phyloP scores from a whole-genome alignment of 2,113 vertebrate species.

The Psephotus haematonotus region DNA sequence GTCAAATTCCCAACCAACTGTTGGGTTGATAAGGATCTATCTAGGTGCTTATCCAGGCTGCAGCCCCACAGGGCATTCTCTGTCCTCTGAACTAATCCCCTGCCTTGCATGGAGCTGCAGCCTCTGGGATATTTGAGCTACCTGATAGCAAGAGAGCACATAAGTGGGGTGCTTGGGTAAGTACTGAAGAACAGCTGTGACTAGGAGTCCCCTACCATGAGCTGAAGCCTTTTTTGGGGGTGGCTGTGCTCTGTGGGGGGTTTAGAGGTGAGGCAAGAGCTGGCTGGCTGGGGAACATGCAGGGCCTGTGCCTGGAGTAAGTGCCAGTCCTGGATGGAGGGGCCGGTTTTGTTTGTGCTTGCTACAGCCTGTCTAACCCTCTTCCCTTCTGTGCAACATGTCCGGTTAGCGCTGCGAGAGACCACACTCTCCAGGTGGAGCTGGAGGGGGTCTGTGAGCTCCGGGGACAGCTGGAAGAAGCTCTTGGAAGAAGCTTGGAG shows the following conservation, averaged over 20 bases:
- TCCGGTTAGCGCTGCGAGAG: constrained; percentile 78
- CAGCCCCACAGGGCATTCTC: not conserved
- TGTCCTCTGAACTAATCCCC: not conserved
- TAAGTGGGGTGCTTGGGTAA: constrained; percentile 31
- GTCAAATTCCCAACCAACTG: not conserved
- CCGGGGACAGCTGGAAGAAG: constrained; percentile 88
- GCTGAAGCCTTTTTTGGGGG: not conserved
- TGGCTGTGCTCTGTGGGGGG: not conserved
- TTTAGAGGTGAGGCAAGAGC: not conserved
- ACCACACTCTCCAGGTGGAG: constrained; percentile 83
- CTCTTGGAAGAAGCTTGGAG: constrained; percentile 83
- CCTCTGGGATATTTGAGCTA: constrained; percentile 48
- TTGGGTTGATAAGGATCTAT: not conserved
- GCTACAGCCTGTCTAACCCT: constrained; percentile 47
- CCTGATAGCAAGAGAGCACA: constrained; percentile 3
- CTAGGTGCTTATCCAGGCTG: not conserved
- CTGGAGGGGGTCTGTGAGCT: constrained; percentile 87
- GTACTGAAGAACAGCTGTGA: constrained; percentile 9
- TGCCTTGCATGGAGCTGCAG: constrained; percentile 23
- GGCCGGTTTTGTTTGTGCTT: fast-evolving
- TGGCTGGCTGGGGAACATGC: not conserved
- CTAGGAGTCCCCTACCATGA: not conserved
- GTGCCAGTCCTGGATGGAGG: not conserved
- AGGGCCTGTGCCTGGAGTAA: not conserved
- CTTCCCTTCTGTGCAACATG: constrained; percentile 33